Conservation (phyloP, 2,113 vertebrate species). For the Saguinus imperator region DNA sequence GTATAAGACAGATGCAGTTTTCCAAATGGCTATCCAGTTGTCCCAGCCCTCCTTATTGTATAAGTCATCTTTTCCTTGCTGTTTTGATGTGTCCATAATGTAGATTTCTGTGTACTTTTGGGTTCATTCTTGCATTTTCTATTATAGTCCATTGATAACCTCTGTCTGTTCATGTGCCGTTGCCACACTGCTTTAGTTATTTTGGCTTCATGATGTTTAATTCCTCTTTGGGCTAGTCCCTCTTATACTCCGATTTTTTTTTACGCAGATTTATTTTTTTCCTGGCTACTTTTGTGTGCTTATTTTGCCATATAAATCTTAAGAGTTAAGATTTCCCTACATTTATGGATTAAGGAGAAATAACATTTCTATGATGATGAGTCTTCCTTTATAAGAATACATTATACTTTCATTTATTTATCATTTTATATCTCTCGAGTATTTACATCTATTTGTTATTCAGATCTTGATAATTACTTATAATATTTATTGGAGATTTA, state of each 20-base stretch:
- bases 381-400: background rate
- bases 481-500: conserved; percentile 10
- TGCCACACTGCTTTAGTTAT: background rate
- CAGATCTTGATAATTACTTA: background rate
- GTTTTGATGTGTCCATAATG: background rate
- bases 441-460: background rate
- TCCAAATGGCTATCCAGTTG: background rate
- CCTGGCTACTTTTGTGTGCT: background rate
- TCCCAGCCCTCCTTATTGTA: background rate
- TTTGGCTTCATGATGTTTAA: background rate
- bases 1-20: background rate
- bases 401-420: background rate
- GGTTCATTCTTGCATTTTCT: background rate
- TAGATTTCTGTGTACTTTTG: background rate
- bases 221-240: background rate
- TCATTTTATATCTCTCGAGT: background rate
- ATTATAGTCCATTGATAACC: background rate
- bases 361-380: background rate
- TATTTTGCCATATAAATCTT: background rate
- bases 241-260: background rate
- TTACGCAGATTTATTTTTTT: background rate
- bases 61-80: background rate
- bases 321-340: background rate
- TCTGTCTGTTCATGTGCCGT: background rate
- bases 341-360: background rate